A percentile compares a stretch with the other conserved stretches of the same genome.
These are phyloP conservation scores for Isotomurus palustris DNA, from an alignment of 2,888 invertebrate species.

Conservation along the genomic window DNA sequence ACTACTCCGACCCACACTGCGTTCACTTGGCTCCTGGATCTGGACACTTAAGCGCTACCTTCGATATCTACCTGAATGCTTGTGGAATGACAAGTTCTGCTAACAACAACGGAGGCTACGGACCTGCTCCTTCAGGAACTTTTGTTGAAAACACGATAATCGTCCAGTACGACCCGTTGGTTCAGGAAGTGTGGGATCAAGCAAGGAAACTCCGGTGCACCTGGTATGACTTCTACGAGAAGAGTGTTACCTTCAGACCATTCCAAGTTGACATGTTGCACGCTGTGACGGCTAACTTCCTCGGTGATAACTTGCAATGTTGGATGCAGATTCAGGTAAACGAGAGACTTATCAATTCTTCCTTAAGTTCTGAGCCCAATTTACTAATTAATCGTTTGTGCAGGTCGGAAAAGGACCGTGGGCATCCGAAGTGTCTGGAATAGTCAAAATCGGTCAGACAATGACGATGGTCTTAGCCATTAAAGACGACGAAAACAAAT, in stretches of 20 bases:
- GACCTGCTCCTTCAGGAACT: conserved; percentile 84
- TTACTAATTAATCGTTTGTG: neutral
- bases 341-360: neutral
- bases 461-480: conserved; percentile 96
- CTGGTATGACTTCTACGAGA: conserved; percentile 95
- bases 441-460: conserved; percentile 91
- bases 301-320: conserved; percentile 90
- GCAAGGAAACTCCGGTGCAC: conserved; percentile 86
- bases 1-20: conserved; percentile 85
- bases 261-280: conserved; percentile 94
- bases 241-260: conserved; percentile 88
- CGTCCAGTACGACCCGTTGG: conserved; percentile 67
- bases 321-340: conserved; percentile 88
- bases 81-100: conserved; percentile 93
- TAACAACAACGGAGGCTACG: conserved; percentile 72
- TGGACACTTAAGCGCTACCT: conserved; percentile 84
- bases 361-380: neutral
- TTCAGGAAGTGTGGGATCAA: conserved; percentile 94
- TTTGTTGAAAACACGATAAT: conserved; percentile 93
- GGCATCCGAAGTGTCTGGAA: conserved; percentile 94
- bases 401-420: conserved; percentile 87
- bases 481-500: conserved; percentile 92
- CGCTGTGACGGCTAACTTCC: conserved; percentile 90
- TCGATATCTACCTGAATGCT: conserved; percentile 87
- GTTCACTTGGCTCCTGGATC: conserved; percentile 87